These are phyloP conservation scores for Drosophila setifemur DNA, from an alignment of 1,140 invertebrate genomes.

Conservation along the genomic window DNA sequence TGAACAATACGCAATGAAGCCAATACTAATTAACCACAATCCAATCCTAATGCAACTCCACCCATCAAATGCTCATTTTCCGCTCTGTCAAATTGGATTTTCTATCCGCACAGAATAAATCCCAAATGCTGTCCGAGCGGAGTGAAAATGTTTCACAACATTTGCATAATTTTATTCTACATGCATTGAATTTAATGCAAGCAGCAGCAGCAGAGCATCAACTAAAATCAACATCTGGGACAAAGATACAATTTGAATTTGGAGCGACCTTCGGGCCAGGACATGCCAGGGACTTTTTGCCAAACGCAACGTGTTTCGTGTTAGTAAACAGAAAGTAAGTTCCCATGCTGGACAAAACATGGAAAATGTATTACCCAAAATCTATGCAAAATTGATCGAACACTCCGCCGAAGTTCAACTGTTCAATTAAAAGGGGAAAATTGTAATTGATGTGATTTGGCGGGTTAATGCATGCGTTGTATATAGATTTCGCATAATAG, in stretches of 20 bases:
- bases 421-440: conserved; percentile 34
- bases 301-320: conserved; percentile 32
- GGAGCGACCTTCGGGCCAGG: conserved; percentile 20
- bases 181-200: conserved; percentile 53
- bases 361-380: conserved; percentile 39
- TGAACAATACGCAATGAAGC: conserved; percentile 9
- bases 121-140: conserved; percentile 4
- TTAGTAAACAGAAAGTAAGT: conserved; percentile 17
- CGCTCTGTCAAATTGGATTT: conserved; percentile 30
- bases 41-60: conserved; percentile 9
- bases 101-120: conserved; percentile 15
- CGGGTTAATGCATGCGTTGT: conserved; percentile 15
- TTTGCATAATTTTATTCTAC: conserved; percentile 70
- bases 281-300: conserved; percentile 20
- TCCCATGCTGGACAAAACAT: conserved; percentile 14
- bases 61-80: conserved; percentile 40
- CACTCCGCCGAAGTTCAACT: conserved; percentile 25
- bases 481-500: conserved; percentile 21
- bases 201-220: conserved; percentile 14
- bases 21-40: conserved; percentile 39
- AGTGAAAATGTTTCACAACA: conserved; percentile 47
- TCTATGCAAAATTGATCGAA: conserved; percentile 48
- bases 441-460: conserved; percentile 13
- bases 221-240: conserved; percentile 35
- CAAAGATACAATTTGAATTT: conserved; percentile 36